A percentile compares a stretch with the other conserved stretches of the same genome.
phyloP scores from a whole-genome alignment of 2,113 vertebrate species.

The Castor canadensis region DNA sequence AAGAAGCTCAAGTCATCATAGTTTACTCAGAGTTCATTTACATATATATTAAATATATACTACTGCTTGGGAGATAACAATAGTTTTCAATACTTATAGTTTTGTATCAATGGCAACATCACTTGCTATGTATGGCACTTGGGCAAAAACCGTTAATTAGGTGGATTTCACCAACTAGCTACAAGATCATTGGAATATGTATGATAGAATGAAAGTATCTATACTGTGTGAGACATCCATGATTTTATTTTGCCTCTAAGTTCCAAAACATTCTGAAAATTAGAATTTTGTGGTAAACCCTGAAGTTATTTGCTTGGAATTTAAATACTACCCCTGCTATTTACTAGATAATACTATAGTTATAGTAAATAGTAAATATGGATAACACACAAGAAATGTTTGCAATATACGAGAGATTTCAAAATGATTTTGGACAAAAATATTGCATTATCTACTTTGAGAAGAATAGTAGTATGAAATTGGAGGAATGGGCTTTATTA shows the following conservation, averaged over 20 bases:
- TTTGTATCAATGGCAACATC: slow-evolving; percentile 62
- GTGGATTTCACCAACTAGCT: slow-evolving; percentile 54
- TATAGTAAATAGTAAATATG: neutral
- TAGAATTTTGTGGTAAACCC: neutral
- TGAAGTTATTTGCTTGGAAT: neutral
- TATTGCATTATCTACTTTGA: neutral
- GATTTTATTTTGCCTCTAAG: neutral
- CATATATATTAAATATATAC: slow-evolving; percentile 72
- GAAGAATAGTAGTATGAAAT: neutral
- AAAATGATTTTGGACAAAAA: neutral
- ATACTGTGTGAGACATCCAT: neutral
- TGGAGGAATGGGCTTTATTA: neutral
- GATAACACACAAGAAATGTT: neutral
- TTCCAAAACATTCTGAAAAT: neutral
- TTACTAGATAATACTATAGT: neutral
- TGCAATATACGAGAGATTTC: neutral
- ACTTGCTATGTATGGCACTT: slow-evolving; percentile 30
- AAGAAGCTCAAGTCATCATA: neutral
- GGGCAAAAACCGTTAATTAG: slow-evolving; percentile 69
- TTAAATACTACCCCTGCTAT: neutral
- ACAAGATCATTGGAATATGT: slow-evolving; percentile 61
- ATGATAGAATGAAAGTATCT: neutral
- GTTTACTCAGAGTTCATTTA: slow-evolving; percentile 58
- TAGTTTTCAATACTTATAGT: slow-evolving; percentile 66
- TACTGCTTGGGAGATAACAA: slow-evolving; percentile 59